These are phyloP conservation scores for Rhingia rostrata DNA, from an alignment of 2,888 invertebrate genomes.

Conservation along the genomic window DNA sequence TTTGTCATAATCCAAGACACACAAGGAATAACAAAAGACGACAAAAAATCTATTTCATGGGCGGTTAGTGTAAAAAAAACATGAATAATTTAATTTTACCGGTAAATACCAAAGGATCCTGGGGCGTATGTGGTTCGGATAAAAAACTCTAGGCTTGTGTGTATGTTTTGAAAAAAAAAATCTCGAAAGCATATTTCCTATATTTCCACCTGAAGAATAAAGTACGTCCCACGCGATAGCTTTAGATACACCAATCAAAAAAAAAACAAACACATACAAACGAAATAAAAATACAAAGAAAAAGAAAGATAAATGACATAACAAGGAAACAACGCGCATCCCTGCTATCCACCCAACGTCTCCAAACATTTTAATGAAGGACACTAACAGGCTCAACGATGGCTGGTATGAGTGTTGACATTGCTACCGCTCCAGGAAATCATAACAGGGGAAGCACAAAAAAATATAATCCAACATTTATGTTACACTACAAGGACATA, in stretches of 20 bases:
- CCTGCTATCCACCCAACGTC: not conserved
- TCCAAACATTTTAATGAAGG: conserved; percentile 24
- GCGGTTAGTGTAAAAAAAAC: too few species aligned
- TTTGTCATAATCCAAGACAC: too few species aligned
- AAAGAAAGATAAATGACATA: conserved; percentile 38
- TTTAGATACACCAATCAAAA: conserved; percentile 5
- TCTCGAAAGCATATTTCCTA: not conserved
- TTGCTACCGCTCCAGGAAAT: conserved; percentile 28
- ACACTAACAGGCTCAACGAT: not conserved
- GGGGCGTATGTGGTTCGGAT: too few species aligned
- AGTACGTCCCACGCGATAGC: too few species aligned
- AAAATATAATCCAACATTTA: not conserved
- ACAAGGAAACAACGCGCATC: conserved; percentile 18
- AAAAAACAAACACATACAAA: not conserved
- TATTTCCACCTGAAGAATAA: not conserved
- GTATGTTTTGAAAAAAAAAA: too few species aligned
- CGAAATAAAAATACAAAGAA: conserved; percentile 15
- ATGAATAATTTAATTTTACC: too few species aligned
- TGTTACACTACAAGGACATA: conserved; percentile 20
- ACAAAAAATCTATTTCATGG: too few species aligned
- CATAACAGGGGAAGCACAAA: conserved; percentile 18
- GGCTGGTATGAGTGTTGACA: not conserved
- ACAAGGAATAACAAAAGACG: too few species aligned
- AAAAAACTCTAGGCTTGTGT: too few species aligned
- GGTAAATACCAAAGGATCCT: too few species aligned